These are phyloP conservation scores for Tanaodytes sp. DNA, from an alignment of 2,888 invertebrate genomes.

Conservation along the genomic window DNA sequence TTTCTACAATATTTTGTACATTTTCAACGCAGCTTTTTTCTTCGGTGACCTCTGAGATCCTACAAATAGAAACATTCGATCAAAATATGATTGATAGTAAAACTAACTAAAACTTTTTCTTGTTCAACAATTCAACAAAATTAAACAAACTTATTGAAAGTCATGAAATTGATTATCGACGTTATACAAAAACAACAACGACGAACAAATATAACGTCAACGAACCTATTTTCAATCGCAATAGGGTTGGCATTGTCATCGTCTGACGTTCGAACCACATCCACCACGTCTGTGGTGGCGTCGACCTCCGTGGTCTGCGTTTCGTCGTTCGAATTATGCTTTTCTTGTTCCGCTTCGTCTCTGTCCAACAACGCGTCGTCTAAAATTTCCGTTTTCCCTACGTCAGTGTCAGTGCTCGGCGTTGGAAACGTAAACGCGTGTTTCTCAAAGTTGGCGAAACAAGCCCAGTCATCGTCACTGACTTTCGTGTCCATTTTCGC, in stretches of 20 bases:
- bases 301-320: constrained; percentile 6
- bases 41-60: constrained; percentile 55
- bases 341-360: constrained; percentile 2
- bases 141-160: too few relatives aligned
- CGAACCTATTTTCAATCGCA: constrained; percentile 57
- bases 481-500: background rate
- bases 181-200: too few relatives aligned
- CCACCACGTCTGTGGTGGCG: constrained; percentile 23
- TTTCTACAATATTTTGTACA: constrained; percentile 53
- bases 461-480: constrained; percentile 12
- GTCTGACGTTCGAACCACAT: constrained; percentile 57
- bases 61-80: too few relatives aligned
- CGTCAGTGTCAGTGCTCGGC: constrained; percentile 1
- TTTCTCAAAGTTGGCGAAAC: constrained; percentile 28
- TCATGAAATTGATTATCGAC: too few relatives aligned
- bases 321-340: constrained; percentile 16
- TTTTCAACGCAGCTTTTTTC: constrained; percentile 51
- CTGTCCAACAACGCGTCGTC: background rate
- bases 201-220: too few relatives aligned
- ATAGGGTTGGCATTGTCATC: constrained; percentile 63
- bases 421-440: constrained; percentile 5
- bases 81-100: too few relatives aligned
- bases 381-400: background rate
- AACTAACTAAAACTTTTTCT: too few relatives aligned
- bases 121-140: too few relatives aligned